A percentile compares a stretch with the other conserved stretches of the same genome.
Conservation (phyloP, 2,888 invertebrate genomes). For the Amblyjoppa proteus region DNA sequence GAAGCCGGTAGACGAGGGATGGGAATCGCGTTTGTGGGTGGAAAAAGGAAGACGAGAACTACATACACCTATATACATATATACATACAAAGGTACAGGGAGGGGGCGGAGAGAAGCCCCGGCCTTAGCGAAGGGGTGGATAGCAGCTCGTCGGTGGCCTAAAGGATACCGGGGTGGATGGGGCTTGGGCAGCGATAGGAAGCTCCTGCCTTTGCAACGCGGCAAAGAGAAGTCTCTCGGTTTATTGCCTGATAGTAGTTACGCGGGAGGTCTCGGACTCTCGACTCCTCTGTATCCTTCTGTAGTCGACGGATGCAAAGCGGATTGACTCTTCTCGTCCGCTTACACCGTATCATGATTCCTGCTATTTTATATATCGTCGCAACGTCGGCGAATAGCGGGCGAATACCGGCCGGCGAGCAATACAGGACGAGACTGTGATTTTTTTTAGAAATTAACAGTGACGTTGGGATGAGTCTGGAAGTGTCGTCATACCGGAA, state of each 20-base stretch:
- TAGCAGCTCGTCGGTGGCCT: slow-evolving; percentile 41
- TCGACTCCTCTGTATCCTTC: slow-evolving; percentile 11
- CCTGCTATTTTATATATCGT: slow-evolving; percentile 16
- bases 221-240: slow-evolving; percentile 74
- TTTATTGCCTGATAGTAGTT: slow-evolving; percentile 72
- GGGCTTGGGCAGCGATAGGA: slow-evolving; percentile 70
- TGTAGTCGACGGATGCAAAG: slow-evolving; percentile 49
- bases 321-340: slow-evolving; percentile 66
- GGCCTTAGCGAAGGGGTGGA: slow-evolving; percentile 43
- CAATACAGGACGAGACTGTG: not conserved
- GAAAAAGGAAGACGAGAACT: slow-evolving; percentile 71
- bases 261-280: slow-evolving; percentile 60
- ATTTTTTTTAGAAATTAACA: not conserved
- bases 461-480: too few species aligned
- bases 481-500: too few species aligned
- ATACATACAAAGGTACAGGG: slow-evolving; percentile 16
- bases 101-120: slow-evolving; percentile 36
- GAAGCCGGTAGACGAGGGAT: slow-evolving; percentile 23
- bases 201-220: slow-evolving; percentile 71
- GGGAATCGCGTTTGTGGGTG: slow-evolving; percentile 76
- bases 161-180: slow-evolving; percentile 60
- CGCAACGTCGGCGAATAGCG: not conserved
- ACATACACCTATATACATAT: slow-evolving; percentile 19
- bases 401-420: not conserved
- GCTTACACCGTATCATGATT: slow-evolving; percentile 29